phyloP scores from a whole-genome alignment of 2,797 vertebrate species.

The Uromys caudimaculatus region DNA sequence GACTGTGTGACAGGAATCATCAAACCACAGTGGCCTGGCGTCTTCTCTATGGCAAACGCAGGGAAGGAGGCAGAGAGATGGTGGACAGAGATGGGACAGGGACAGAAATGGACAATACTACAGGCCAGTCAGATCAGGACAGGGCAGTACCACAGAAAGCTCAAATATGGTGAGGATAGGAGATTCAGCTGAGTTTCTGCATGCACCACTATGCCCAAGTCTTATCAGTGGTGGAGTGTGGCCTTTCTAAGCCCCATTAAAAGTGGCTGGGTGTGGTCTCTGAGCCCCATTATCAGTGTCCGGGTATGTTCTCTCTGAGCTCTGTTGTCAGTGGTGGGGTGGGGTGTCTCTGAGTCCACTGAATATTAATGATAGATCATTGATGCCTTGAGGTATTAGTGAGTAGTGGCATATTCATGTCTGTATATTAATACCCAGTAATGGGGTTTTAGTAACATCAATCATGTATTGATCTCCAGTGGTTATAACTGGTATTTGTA shows the following conservation, averaged over 20 bases:
- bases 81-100: not conserved
- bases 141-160: rapidly evolving
- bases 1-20: not conserved
- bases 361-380: not conserved
- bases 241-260: not conserved
- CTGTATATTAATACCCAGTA: not conserved
- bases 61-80: not conserved
- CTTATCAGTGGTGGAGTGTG: not conserved
- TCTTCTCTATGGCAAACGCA: not conserved
- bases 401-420: not conserved
- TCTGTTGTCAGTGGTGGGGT: not conserved
- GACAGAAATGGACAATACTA: no score
- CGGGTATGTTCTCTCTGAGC: not conserved
- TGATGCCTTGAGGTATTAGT: not conserved
- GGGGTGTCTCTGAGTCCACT: not conserved
- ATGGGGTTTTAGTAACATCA: no score
- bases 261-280: not conserved
- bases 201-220: not conserved
- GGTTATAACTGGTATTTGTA: not conserved
- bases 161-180: no score
- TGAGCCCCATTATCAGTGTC: not conserved
- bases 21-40: rapidly evolving
- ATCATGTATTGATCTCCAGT: not conserved
- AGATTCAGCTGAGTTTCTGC: not conserved
- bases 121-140: no score